A percentile compares a stretch with the other conserved stretches of the same genome.
These are phyloP conservation scores for Rhopilema esculentum DNA, from an alignment of 30 jellyfish, hydroid and myxozoan species.

Conservation along the genomic window DNA sequence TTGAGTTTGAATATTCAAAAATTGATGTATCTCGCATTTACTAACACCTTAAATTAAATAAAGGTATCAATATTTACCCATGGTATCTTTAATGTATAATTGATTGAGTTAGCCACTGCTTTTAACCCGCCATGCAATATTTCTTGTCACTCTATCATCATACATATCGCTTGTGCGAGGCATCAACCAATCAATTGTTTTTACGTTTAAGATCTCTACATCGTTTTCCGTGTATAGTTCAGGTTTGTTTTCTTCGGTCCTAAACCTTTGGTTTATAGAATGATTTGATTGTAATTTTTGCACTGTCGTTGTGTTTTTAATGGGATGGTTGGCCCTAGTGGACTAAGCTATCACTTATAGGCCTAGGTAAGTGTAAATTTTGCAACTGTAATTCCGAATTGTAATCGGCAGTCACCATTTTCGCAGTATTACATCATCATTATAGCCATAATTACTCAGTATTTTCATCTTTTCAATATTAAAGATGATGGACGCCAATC, in stretches of 20 bases:
- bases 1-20: neutral
- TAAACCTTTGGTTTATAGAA: too few species aligned
- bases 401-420: too few species aligned
- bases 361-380: too few species aligned
- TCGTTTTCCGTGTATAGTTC: neutral
- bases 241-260: neutral
- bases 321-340: too few species aligned
- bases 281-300: too few species aligned
- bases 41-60: neutral
- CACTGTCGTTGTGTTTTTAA: too few species aligned
- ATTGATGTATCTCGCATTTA: neutral
- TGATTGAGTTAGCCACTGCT: too few species aligned
- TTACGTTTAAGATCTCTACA: neutral
- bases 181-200: neutral
- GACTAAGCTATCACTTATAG: too few species aligned
- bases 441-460: neutral
- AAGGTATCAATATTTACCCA: neutral
- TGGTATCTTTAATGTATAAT: neutral
- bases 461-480: neutral
- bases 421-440: too few species aligned
- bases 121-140: neutral
- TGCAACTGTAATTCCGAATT: too few species aligned
- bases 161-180: neutral
- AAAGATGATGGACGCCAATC: slow-evolving; percentile 94
- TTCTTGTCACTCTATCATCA: neutral